Conservation (phyloP, 2,888 invertebrate genomes). For the Chydorus sphaericus region DNA sequence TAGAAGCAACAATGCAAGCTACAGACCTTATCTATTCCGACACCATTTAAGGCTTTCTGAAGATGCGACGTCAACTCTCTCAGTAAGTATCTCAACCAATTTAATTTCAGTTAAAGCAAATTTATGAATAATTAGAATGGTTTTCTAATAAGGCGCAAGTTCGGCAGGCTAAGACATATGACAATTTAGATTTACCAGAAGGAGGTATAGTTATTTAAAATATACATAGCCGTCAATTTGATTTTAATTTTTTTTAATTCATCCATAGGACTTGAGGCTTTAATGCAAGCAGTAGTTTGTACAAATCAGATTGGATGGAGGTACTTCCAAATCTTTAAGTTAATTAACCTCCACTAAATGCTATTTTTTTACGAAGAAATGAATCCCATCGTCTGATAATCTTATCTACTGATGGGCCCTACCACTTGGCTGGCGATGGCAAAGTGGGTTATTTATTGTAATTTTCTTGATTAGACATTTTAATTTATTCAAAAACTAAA, state of each 20-base stretch:
- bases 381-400: constrained; percentile 37
- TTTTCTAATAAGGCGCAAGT: constrained; percentile 47
- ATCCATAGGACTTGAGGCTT: constrained; percentile 4
- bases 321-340: neutral
- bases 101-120: too few relatives aligned
- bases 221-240: too few relatives aligned
- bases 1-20: neutral
- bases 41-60: constrained; percentile 82
- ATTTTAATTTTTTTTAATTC: too few relatives aligned
- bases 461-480: neutral
- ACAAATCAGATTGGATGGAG: constrained; percentile 34
- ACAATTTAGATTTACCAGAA: constrained; percentile 95
- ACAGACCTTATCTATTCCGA: constrained; percentile 70
- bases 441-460: constrained; percentile 23
- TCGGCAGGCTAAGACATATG: constrained; percentile 68
- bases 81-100: constrained; percentile 47
- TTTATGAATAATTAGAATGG: neutral
- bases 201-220: constrained; percentile 71
- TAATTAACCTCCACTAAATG: neutral
- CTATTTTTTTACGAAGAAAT: constrained; percentile 22
- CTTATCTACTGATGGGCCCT: constrained; percentile 40
- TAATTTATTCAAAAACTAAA: neutral
- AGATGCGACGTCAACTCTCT: constrained; percentile 66
- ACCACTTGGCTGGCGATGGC: constrained; percentile 42
- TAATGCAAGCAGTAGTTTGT: constrained; percentile 14